These are phyloP conservation scores for Channa argus DNA, from an alignment of 2,113 vertebrate species.

Conservation along the genomic window DNA sequence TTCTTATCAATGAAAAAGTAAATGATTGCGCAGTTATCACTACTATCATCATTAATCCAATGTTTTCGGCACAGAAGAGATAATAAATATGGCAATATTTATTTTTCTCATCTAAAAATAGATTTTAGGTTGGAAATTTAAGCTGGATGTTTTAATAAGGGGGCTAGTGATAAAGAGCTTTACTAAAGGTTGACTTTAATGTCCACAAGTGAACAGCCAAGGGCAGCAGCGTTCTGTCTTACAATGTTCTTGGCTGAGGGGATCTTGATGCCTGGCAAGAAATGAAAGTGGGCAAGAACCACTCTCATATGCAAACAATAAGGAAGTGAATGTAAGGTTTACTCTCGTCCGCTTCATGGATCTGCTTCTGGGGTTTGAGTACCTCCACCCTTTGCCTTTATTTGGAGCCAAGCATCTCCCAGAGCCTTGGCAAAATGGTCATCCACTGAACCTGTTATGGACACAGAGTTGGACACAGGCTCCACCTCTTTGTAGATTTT, in stretches of 20 bases:
- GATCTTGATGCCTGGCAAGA: conserved; percentile 78
- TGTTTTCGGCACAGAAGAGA: too few species aligned
- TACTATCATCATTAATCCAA: conserved; percentile 10
- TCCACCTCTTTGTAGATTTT: conserved; percentile 98
- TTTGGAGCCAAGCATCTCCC: conserved; percentile 96
- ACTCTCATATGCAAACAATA: conserved; percentile 85
- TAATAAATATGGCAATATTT: conserved; percentile 41
- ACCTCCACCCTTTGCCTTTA: conserved; percentile 92
- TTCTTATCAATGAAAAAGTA: conserved; percentile 35
- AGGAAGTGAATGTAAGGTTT: conserved; percentile 84
- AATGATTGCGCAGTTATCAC: conserved; percentile 53
- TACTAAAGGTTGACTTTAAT: conserved; percentile 17
- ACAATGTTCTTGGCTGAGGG: conserved; percentile 86
- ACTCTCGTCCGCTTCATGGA: conserved; percentile 67
- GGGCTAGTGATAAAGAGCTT: too few species aligned
- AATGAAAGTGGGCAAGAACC: conserved; percentile 29
- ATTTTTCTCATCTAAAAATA: conserved; percentile 17
- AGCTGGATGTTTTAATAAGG: conserved; percentile 68
- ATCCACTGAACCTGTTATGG: conserved; percentile 96
- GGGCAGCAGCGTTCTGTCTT: conserved; percentile 59
- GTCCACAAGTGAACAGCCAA: conserved; percentile 43
- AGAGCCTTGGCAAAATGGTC: conserved; percentile 99
- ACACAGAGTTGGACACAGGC: conserved; percentile 92
- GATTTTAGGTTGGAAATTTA: conserved; percentile 43
- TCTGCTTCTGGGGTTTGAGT: conserved; percentile 77